Evolutionary conservation across 1,140 invertebrate genomes (phyloP).

Genomic region (Hyles euphorbiae): DNA sequence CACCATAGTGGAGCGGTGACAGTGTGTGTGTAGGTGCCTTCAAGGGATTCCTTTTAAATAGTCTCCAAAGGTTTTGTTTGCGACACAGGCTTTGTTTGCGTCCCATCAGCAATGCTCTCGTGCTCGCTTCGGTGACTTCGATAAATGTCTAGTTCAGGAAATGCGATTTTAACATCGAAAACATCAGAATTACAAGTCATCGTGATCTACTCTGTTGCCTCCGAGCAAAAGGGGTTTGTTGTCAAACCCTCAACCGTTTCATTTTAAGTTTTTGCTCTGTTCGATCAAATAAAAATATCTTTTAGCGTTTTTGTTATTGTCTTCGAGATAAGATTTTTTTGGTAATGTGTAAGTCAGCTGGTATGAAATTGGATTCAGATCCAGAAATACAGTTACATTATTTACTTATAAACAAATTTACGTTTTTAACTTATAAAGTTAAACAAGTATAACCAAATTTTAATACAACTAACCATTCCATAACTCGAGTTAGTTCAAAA

Average conservation of each 20-base stretch:
- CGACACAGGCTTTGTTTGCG: slow-evolving; percentile 43
- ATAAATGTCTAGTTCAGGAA: slow-evolving; percentile 64
- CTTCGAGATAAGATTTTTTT: too few relatives aligned
- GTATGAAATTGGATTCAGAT: too few relatives aligned
- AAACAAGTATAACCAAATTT: too few relatives aligned
- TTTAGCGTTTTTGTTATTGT: not conserved
- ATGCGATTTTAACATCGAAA: slow-evolving; percentile 73
- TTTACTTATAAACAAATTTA: too few relatives aligned
- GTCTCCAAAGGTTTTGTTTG: slow-evolving; percentile 57
- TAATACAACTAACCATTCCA: too few relatives aligned
- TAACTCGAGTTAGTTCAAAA: too few relatives aligned
- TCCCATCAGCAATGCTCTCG: slow-evolving; percentile 46
- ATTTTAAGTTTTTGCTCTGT: slow-evolving; percentile 46
- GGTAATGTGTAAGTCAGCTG: too few relatives aligned
- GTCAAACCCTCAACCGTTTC: slow-evolving; percentile 61
- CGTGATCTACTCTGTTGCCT: slow-evolving; percentile 59
- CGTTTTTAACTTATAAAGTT: too few relatives aligned
- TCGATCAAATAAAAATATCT: slow-evolving; percentile 23
- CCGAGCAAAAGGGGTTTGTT: slow-evolving; percentile 61
- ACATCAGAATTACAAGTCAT: slow-evolving; percentile 71
- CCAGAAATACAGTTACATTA: too few relatives aligned
- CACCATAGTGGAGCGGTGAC: slow-evolving; percentile 20
- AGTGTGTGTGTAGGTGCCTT: slow-evolving; percentile 47
- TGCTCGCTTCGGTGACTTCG: slow-evolving; percentile 50
- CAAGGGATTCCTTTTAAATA: slow-evolving; percentile 61